A percentile compares a stretch with the other conserved stretches of the same genome.
Conservation (phyloP, 2,888 invertebrate species). For the Biston stratarius region DNA sequence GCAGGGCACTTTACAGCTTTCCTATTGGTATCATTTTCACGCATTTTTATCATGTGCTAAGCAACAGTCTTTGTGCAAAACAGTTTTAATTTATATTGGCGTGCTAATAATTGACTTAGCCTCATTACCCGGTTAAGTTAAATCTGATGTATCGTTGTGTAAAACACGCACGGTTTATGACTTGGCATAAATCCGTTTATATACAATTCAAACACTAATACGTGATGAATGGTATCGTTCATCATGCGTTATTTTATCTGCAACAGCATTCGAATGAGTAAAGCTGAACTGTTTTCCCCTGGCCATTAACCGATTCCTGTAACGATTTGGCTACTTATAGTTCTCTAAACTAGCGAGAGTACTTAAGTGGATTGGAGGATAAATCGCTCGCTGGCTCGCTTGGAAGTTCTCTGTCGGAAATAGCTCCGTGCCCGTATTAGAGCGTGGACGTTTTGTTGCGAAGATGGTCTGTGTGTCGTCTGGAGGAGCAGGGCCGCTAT, state of each 20-base stretch:
- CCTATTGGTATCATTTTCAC: conserved; percentile 37
- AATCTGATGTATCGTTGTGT: conserved; percentile 48
- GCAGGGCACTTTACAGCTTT: conserved; percentile 38
- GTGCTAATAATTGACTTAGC: conserved; percentile 47
- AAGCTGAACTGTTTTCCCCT: conserved; percentile 24
- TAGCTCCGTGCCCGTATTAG: conserved; percentile 43
- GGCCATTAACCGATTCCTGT: conserved; percentile 40
- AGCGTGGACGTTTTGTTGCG: conserved; percentile 55
- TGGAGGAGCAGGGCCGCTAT: conserved; percentile 55
- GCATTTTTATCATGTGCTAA: conserved; percentile 4
- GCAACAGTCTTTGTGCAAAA: conserved; percentile 22
- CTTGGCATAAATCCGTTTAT: conserved; percentile 51
- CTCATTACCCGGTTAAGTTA: conserved; percentile 41
- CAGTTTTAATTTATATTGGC: conserved; percentile 13
- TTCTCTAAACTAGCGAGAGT: conserved; percentile 28
- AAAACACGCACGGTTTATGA: conserved; percentile 54
- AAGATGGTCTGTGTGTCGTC: conserved; percentile 39
- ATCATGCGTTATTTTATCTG: conserved; percentile 20
- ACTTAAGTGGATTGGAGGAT: conserved; percentile 48
- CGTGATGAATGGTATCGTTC: conserved; percentile 43
- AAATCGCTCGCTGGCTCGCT: conserved; percentile 50
- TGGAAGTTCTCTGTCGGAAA: conserved; percentile 54
- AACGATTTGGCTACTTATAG: conserved; percentile 31
- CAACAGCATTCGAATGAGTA: neutral
- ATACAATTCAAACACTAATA: conserved; percentile 22